phyloP scores from a whole-genome alignment of 2,888 invertebrate genomes.

The Ormia ochracea region DNA sequence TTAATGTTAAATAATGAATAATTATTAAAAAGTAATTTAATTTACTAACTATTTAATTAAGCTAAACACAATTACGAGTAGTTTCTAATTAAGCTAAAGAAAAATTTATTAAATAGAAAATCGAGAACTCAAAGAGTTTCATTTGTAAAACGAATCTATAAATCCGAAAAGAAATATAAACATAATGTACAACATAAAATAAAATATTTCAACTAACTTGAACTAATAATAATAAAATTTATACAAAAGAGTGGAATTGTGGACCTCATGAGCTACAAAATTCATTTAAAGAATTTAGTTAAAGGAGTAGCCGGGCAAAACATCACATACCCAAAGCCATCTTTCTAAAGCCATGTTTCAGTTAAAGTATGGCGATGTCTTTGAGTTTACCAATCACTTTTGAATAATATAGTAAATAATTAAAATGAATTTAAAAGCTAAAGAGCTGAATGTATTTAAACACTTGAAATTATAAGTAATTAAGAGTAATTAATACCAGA shows the following conservation, averaged over 20 bases:
- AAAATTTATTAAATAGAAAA: background rate
- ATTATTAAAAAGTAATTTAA: background rate
- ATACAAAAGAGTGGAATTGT: background rate
- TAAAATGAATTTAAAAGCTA: slow-evolving; percentile 27
- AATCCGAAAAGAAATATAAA: slow-evolving; percentile 35
- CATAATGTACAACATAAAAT: slow-evolving; percentile 26
- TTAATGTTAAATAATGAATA: slow-evolving; percentile 16
- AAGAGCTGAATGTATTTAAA: slow-evolving; percentile 25
- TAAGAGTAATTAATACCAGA: background rate
- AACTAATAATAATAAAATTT: background rate
- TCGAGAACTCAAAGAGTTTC: slow-evolving; percentile 68
- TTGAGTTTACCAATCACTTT: too few species aligned
- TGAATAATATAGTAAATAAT: too few species aligned
- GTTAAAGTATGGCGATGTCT: too few species aligned
- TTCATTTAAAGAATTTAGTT: background rate
- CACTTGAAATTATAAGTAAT: background rate
- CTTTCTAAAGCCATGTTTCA: too few species aligned
- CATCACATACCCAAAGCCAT: too few species aligned
- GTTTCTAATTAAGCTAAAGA: slow-evolving; percentile 4
- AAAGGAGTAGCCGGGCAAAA: background rate
- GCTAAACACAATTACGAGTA: slow-evolving; percentile 7
- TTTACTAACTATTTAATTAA: background rate
- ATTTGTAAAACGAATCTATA: slow-evolving; percentile 69
- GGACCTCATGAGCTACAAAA: background rate
- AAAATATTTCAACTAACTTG: slow-evolving; percentile 29